Evolutionary conservation across 2,888 invertebrate species (phyloP), one percentile per base, ranked within the genome.

Genomic region (Phania funesta): DNA sequence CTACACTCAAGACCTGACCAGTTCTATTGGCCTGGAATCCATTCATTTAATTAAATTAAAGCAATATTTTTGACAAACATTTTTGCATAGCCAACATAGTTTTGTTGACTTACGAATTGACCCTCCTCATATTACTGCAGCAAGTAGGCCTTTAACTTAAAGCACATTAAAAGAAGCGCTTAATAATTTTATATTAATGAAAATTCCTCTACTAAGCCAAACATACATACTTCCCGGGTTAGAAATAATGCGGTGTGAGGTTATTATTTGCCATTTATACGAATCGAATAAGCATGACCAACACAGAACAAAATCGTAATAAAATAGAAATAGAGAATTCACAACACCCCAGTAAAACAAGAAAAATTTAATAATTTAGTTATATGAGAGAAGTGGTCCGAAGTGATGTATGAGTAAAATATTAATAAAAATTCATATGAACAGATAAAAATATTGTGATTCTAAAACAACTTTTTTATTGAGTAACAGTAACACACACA

Each of bases 221-320:
- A 44, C 29, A 4, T 38, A n/a, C n/a, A n/a, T 29, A 67, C 50
- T 76, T 76, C 75, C 75, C 41, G 75, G 75, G 67, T 67, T 58
- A 67, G 22, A 22, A 35, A 48, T 67, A 50, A 67, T 76, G 67
- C 67, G 67, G 58, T 76, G 67, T 41, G 24, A 29, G 75, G 58
- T 58, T 58, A 41, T 22, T 29, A 35, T 35, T 54, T 35, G 22
- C 24, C 46, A 58, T 48, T 50, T 62, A 41, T 50, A 20, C 26
- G 6, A 22, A 67, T 4, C 9, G 3, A 52, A 67, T 7, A 48
- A 16, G 32, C 16, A 26, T 38, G 5, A 52, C 16, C 2, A 46
- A 38, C 41, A 11, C 16, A 44, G 16, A 16, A 44, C 4, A 16
- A 16, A 44, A 44, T 16, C 16, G 5, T 44, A 44, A 7, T 44